Evolutionary conservation across 2,797 vertebrate genomes (phyloP).

Genomic region (Benthosema pterotum): DNA sequence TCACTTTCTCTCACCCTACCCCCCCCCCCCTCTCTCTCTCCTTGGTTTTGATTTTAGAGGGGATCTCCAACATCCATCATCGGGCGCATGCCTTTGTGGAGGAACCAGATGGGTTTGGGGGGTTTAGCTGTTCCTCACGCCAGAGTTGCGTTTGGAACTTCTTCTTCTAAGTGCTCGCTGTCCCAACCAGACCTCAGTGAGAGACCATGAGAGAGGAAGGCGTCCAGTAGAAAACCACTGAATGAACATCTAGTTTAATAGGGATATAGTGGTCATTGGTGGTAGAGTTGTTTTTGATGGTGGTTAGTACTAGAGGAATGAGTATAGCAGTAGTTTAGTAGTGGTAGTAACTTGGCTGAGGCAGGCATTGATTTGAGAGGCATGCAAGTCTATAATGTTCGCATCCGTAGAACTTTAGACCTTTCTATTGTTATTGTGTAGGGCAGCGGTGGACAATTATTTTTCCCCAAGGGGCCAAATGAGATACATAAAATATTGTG

Average conservation of each 20-base stretch:
- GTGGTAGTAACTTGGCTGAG: neutral
- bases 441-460: too few species aligned
- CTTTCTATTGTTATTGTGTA: too few species aligned
- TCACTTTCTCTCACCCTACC: neutral
- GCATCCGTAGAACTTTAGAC: conserved; percentile 4
- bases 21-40: conserved; percentile 11
- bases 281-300: neutral
- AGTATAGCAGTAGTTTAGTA: neutral
- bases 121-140: conserved; percentile 55
- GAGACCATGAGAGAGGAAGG: conserved; percentile 61
- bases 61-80: conserved; percentile 17
- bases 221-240: conserved; percentile 41
- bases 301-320: neutral
- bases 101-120: conserved; percentile 33
- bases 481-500: too few species aligned
- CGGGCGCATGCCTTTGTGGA: conserved; percentile 42
- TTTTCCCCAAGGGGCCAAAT: too few species aligned
- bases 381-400: neutral
- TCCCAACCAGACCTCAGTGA: conserved; percentile 44
- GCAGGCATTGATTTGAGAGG: neutral
- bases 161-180: conserved; percentile 50
- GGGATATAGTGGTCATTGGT: neutral
- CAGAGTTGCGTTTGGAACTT: conserved; percentile 57
- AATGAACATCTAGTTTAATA: conserved; percentile 39
- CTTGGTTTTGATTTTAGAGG: conserved; percentile 54